Base-by-base conservation (phyloP, 2,888 invertebrate species). In the Cerceris rybyensis region DNA sequence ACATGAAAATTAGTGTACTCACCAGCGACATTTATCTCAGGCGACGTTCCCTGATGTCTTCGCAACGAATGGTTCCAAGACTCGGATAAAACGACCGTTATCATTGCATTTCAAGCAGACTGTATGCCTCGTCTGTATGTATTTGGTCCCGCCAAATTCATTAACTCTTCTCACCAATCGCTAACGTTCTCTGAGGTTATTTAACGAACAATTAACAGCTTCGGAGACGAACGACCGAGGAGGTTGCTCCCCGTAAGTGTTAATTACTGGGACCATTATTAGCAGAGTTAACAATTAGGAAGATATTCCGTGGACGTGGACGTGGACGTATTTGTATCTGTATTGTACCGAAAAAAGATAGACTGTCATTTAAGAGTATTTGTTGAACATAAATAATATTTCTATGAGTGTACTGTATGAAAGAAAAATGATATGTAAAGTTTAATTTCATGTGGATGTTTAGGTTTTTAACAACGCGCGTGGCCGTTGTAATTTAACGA, bases 181-280 rank as follows among this genome's bases (percentile, higher is more conserved):
- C 64, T 52, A 58, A 60, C 42, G 75, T 66, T 72, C 63, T 75
- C 61, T 57, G 63, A 73, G 67, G 81, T 71, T 82, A 70, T 85
- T 85, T 83, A 80, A 70, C 80, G 59, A 81, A 70, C 80, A 71
- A 82, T 85, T 85, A 86, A 74, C 85, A 66, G 46, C 52, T 42
- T 41, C 61, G 68, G 49, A 72, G 78, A 52, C 75, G 70, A 71
- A 70, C 68, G 77, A 57, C 64, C 77, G 77, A 60, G 68, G 68
- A 64, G 59, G 61, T 68, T 58, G 28, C n/a, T 55, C 58, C 72
- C 64, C 14, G 70, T 8, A 70, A 54, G 59, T 69, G 81, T 76
- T 84, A 85, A 85, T 81, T 78, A 71, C 72, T 67, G 73, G 65
- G 66, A 68, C 70, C 71, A 72, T 79, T 83, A 81, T 79, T 59